Evolutionary conservation across 2,888 invertebrate genomes (phyloP).

Genomic region (Schizaphis graminum): DNA sequence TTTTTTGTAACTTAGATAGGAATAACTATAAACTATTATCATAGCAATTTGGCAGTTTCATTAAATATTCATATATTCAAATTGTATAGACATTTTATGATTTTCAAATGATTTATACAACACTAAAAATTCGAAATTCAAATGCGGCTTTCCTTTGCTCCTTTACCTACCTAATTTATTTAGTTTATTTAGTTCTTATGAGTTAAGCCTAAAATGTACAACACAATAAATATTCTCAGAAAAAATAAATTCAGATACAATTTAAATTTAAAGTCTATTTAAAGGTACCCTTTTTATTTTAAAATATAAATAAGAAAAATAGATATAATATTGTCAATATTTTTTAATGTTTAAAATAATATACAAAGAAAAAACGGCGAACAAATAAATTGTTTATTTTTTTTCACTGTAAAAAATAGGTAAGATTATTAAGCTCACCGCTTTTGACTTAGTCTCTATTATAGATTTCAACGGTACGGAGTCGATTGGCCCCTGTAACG

Average conservation of each 20-base stretch:
- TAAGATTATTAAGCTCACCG: neutral
- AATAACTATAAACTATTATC: neutral
- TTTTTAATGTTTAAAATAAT: neutral
- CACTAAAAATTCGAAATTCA: neutral
- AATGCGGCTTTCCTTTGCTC: neutral
- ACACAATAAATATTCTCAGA: too few species aligned
- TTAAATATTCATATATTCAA: neutral
- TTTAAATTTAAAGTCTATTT: neutral
- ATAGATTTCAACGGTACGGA: neutral
- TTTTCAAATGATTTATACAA: neutral
- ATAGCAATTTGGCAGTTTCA: neutral
- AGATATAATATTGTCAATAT: neutral
- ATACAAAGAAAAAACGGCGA: neutral
- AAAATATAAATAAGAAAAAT: neutral
- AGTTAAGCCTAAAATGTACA: too few species aligned
- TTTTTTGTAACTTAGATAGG: neutral
- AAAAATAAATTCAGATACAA: neutral
- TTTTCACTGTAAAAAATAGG: neutral
- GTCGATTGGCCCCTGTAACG: neutral
- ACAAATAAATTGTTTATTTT: neutral
- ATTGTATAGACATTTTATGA: neutral
- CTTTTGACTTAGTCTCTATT: neutral
- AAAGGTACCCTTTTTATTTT: neutral
- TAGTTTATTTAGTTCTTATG: too few species aligned
- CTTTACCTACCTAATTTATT: too few species aligned